Conservation (phyloP, 2,797 vertebrate genomes). For the Acrossocheilus wenchowensis region DNA sequence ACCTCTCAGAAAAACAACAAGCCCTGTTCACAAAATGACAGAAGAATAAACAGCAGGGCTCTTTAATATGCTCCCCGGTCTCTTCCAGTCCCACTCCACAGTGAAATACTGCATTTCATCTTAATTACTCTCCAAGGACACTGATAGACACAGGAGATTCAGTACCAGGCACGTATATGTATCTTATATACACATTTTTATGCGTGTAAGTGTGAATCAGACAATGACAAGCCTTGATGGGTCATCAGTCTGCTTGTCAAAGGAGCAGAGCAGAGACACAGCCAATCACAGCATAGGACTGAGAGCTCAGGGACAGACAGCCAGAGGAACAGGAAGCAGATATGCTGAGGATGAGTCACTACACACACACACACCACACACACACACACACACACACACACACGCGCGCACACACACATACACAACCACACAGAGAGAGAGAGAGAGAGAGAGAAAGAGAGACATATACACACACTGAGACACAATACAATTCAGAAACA, state of each 20-base stretch:
- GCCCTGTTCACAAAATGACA: conserved; percentile 12
- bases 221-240: conserved; percentile 12
- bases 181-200: background rate
- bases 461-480: background rate
- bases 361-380: background rate
- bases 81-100: background rate
- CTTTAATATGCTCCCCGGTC: background rate
- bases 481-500: no score
- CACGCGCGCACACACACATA: background rate
- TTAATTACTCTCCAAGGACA: conserved; percentile 35
- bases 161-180: background rate
- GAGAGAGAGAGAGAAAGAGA: background rate
- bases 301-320: conserved; percentile 4
- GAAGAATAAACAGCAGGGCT: conserved; percentile 15
- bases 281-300: conserved; percentile 30
- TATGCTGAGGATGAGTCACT: conserved; percentile 45
- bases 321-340: conserved; percentile 20
- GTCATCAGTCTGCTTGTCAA: conserved; percentile 17
- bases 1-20: conserved; percentile 11
- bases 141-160: background rate
- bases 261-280: background rate
- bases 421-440: background rate
- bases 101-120: conserved; percentile 15
- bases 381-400: background rate
- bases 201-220: conserved; percentile 15